Evolutionary conservation across 2,888 invertebrate species (phyloP), one percentile per base, ranked within the genome.

Genomic region (Euplagia quadripunctaria): DNA sequence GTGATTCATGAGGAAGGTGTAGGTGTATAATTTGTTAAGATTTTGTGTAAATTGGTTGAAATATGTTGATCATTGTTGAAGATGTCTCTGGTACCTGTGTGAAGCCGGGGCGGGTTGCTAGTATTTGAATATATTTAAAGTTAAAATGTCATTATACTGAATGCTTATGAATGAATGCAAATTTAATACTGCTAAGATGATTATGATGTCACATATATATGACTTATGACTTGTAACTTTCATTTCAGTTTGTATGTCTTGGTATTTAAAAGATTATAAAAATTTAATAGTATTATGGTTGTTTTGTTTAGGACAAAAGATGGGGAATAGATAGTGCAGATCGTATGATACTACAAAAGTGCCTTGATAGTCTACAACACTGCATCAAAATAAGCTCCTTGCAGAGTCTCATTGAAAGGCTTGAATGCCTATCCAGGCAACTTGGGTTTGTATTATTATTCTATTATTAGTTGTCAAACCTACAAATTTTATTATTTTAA

Each of bases 361-460:
- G 98, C 91, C 95, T 99, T 79, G 99, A 99, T 90, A 98, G 98
- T 75, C 96, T 99, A 84, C 99, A 99, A 89, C 98, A 99, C 92
- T 98, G 98, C 77, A 99, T 99, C 82, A 99, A 98, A 96, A 98
- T 99, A 3, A 98, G 98, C 76, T 98, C 98, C 0, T 95, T 99
- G 68, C 98, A 99, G 90, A 98, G 98, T 65, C 97, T 99, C 95
- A 98, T 99, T 55, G 99, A 99, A 90, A 96, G 99, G 78, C 96
- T 99, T 75, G 99, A 99, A 91, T 98, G 98, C 92, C 97, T 99
- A 68, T 98, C 99, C 1, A 96, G 99, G 73, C 99, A 99, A 91
- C 96, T 99, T 78, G 98, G 98, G 96, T 98, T 94, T 91, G 94
- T 89, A 78, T 68, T 12, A 51, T 17, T 51, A 4, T 61, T 55